Base-by-base conservation (phyloP, 2,797 vertebrate genomes). In the Artibeus jamaicensis region DNA sequence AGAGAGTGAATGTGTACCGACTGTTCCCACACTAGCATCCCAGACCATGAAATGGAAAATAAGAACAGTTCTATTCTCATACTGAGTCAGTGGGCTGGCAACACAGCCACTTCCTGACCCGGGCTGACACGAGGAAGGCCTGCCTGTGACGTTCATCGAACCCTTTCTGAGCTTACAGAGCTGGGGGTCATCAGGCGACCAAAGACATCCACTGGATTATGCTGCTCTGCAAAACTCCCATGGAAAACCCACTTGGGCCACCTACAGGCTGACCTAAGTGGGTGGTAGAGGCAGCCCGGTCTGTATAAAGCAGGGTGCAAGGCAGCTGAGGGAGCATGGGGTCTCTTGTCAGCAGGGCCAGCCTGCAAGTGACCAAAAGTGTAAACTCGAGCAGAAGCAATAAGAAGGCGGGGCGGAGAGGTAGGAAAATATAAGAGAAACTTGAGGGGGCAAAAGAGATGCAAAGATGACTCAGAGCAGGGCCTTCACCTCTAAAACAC, bases 11-110 rank as follows among this genome's bases (percentile, higher is more conserved):
- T 42, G 44, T 19, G 16, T 59, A 48, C 84, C 0, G 4, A 18
- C 5, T 37, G 24, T 89, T 89, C 92, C 92, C 93, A 94, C 86
- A 87, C n/a, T 57, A 83, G 62, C 86, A 86, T 81, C 92, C 57
- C 79, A 83, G 74, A 74, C 86, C 79, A 73, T 7, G 42, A 24
- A 68, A 84, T 83, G 50, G 57, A 89, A 94, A 93, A 79, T 6
- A 73, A 50, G 86, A 93, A 89, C 70, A 50, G 32, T 46, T 71
- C 71, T 50, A 16, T 50, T 71, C 86, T 94, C 92, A 50, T 32
- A 29, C 73, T 39, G 82, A 84, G 70, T 37, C 83, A 87, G 86
- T 24, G 59, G 73, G 32, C 32, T 48, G n/a, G 46, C 46, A 46
- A 48, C 12, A 19, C 0, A 86, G 76, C 74, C 24, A 89, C 19